Base-by-base conservation (phyloP, 2,113 vertebrate genomes). In the Orycteropus afer region DNA sequence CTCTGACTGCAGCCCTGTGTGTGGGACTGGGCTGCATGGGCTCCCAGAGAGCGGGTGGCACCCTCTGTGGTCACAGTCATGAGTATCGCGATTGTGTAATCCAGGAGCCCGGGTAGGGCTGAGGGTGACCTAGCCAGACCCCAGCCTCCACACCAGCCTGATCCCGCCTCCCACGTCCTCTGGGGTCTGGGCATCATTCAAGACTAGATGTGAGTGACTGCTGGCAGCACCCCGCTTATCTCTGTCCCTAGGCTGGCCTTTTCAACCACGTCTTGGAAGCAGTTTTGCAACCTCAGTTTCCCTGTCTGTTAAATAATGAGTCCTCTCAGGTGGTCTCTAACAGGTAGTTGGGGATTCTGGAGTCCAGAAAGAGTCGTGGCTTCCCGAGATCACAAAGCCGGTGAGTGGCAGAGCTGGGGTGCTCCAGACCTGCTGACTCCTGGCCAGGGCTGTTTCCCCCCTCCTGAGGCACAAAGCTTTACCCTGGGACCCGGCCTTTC, bases 41-140 rank as follows among this genome's bases (percentile, higher is more conserved):
- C 94, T 17, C 71, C 89, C 85, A 77, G 40, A 80, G 6, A 77
- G 45, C 67, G 10, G 45, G 71, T n/a, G 91, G 83, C 95, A 80
- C 86, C 80, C 23, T 18, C 90, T 76, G 49, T 7, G 84, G 89
- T 89, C 79, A 77, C 69, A 89, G 83, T 63, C 11, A 5, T 6
- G 11, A 53, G 83, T 23, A 32, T 32, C n/a, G 7, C 29, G 57
- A 67, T n/a, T 69, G 47, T 73, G 86, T 32, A 83, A 59, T 40
- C 20, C 57, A 17, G 59, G 37, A 92, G 82, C 73, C 47, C 40
- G 17, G 77, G 73, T 18, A 0, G n/a, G 59, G 17, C 57, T 37
- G 57, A 67, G 81, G 87, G 65, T n/a, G 34, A 37, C 73, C 14
- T 5, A n/a, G 63, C 10, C 86, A 73, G 34, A 51, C 86, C 59